Base-by-base conservation (phyloP, 2,888 invertebrate genomes). In the Hirtodrosophila duncani region DNA sequence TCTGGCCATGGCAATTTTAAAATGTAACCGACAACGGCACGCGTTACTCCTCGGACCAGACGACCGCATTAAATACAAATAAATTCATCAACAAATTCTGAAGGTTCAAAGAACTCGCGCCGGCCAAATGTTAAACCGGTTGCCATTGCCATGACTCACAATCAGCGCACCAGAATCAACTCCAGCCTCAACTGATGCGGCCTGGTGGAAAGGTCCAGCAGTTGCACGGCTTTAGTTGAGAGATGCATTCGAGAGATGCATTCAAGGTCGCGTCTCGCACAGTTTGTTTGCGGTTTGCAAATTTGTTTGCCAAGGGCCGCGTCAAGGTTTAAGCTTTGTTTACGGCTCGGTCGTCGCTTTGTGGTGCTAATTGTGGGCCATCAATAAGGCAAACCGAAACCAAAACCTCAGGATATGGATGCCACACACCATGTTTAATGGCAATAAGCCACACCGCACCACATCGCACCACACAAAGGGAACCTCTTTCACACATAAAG, bases 291-390 rank as follows among this genome's bases (percentile, higher is more conserved):
- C 77, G 79, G 67, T 66, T 59, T 52, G 29, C 42, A 44, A 65
- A 45, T 60, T 63, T 61, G 74, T 53, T 68, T 55, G 50, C 45
- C 77, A 60, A 49, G 50, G 46, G 24, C 36, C 37, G 55, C 70
- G 55, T 61, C 44, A 59, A 37, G 64, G 31, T 49, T 68, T 69
- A 77, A 77, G 78, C 69, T 57, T 80, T 72, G 80, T 72, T 72
- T 77, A 72, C 67, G 78, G 39, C 27, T 39, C 31, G 34, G 13
- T 9, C 9, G 37, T 36, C 52, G 41, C 62, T 48, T 45, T 66
- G 57, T 46, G 58, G 65, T 63, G 81, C 81, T 72, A 72, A 72
- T 72, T 81, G 79, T 63, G 79, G 72, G 70, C 63, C 72, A 72
- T 69, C 77, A 71, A 68, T 77, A 77, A 77, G 57, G 55, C 64